Base-by-base conservation (phyloP, 2,888 invertebrate genomes). In the Tachina fera region DNA sequence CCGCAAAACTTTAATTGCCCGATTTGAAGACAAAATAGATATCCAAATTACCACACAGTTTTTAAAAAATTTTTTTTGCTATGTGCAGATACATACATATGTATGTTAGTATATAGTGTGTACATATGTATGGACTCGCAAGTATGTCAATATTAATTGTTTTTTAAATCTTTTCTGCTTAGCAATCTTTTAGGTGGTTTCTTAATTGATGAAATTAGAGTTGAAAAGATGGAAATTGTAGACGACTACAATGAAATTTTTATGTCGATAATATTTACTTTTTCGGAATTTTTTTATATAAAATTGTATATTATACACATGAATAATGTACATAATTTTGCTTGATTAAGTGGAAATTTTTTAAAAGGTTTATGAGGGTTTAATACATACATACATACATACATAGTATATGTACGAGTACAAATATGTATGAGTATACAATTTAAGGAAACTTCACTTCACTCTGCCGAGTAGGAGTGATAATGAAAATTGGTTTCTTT, bases 191-290 rank as follows among this genome's bases (percentile, higher is more conserved):
- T 11, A 31, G 41, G 22, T 75, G 41, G 22, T 75, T 53, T 51
- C 60, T 65, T 83, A 43, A 80, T 49, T 72, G 16, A 68, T 83
- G 86, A 83, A 86, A 86, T 83, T 72, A 61, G 83, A 86, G 83
- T 83, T 83, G 83, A n/a, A 56, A 65, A 83, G 79, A 80, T 80
- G 71, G 86, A 83, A 80, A 83, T 83, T 67, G 71, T 80, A 86
- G 83, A 83, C 76, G 83, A 79, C 83, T 65, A 68, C 65, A 75
- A 75, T 74, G 65, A 82, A 67, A 67, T 51, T 72, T 71, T 53
- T 51, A 31, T 74, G 22, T 82, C 72, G 19, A 77, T 61, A 51
- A 70, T 39, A 56, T 76, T 49, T 41, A 9, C 56, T 56, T 58
- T 70, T 3, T 58, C 61, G 41, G 39, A 70, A 47, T 47, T 63